These are phyloP conservation scores for Bembecia ichneumoniformis DNA, from an alignment of 2,888 invertebrate species.

Conservation along the genomic window DNA sequence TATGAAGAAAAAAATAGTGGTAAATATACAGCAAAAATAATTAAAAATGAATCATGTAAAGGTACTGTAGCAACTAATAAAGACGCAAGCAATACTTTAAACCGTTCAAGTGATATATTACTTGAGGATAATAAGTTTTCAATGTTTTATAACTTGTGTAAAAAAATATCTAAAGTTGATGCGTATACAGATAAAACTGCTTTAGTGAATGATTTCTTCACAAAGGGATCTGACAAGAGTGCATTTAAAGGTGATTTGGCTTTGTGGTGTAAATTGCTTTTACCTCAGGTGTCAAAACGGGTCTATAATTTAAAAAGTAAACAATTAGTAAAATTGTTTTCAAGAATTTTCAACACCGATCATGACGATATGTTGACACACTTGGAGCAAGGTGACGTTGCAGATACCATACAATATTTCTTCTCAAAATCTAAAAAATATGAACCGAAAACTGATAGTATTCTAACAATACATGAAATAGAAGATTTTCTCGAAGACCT, in stretches of 20 bases:
- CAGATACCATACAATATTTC: constrained; percentile 85
- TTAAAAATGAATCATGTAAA: constrained; percentile 39
- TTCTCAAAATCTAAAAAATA: constrained; percentile 76
- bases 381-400: constrained; percentile 91
- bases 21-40: constrained; percentile 52
- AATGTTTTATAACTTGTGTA: constrained; percentile 83
- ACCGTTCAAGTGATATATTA: constrained; percentile 7
- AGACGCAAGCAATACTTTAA: not conserved
- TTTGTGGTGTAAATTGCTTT: constrained; percentile 85
- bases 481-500: constrained; percentile 83
- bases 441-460: constrained; percentile 77
- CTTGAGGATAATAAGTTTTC: constrained; percentile 80
- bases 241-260: constrained; percentile 83
- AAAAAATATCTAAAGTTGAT: constrained; percentile 80
- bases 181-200: constrained; percentile 88
- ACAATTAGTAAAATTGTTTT: constrained; percentile 90
- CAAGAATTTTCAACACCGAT: constrained; percentile 81
- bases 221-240: constrained; percentile 70
- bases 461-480: constrained; percentile 80
- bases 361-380: constrained; percentile 87
- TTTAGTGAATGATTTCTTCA: constrained; percentile 77
- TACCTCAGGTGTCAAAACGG: constrained; percentile 86
- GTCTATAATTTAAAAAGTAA: constrained; percentile 95
- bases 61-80: constrained; percentile 7
- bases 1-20: constrained; percentile 66